Evolutionary conservation across 2,888 invertebrate genomes (phyloP).

Genomic region (Zygaena filipendulae): DNA sequence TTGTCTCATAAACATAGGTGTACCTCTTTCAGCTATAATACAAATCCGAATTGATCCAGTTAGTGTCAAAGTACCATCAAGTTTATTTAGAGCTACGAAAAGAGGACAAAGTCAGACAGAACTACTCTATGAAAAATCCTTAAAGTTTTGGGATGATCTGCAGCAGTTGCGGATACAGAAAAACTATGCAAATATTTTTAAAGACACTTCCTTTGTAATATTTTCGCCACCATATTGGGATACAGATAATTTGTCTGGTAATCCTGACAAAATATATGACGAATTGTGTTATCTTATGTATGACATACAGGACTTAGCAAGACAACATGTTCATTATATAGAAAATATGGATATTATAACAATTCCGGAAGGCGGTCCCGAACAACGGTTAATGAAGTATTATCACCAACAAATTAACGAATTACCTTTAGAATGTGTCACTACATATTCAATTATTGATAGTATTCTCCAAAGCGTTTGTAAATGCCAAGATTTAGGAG

Average conservation of each 20-base stretch:
- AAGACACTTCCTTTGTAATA: slow-evolving; percentile 49
- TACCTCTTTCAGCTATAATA: slow-evolving; percentile 46
- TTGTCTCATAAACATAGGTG: slow-evolving; percentile 39
- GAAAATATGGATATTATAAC: slow-evolving; percentile 47
- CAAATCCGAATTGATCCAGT: slow-evolving; percentile 43
- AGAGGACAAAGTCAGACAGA: slow-evolving; percentile 50
- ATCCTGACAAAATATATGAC: slow-evolving; percentile 55
- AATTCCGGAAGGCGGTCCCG: slow-evolving; percentile 27
- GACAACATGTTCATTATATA: slow-evolving; percentile 56
- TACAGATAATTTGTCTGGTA: slow-evolving; percentile 31
- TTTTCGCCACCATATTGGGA: slow-evolving; percentile 50
- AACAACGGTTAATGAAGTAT: slow-evolving; percentile 19
- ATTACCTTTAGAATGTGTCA: slow-evolving; percentile 43
- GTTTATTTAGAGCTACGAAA: slow-evolving; percentile 33
- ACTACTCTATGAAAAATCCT: slow-evolving; percentile 31
- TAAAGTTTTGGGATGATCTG: slow-evolving; percentile 46
- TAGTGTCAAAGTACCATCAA: slow-evolving; percentile 30
- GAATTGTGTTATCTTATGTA: slow-evolving; percentile 60
- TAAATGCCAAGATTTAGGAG: slow-evolving; percentile 19
- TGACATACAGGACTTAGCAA: slow-evolving; percentile 60
- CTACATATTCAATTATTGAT: slow-evolving; percentile 42
- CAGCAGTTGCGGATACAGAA: slow-evolving; percentile 38
- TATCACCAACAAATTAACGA: slow-evolving; percentile 29
- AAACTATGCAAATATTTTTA: slow-evolving; percentile 32
- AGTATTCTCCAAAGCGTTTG: slow-evolving; percentile 36